These are phyloP conservation scores for Lepus townsendii DNA, from an alignment of 2,797 vertebrate species.

Conservation along the genomic window DNA sequence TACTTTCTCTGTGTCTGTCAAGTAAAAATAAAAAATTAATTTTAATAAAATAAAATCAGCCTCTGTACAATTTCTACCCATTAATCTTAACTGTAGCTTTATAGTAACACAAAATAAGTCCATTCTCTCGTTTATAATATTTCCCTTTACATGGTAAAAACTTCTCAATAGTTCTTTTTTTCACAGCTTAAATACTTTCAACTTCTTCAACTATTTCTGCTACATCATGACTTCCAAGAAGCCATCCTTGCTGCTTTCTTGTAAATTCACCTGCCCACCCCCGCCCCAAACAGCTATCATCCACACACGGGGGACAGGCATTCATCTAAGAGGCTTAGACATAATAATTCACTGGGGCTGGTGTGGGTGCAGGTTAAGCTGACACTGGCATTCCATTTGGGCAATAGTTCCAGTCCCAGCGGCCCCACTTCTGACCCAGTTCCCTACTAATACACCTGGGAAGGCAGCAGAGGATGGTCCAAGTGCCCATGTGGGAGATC, in stretches of 20 bases:
- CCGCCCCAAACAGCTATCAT: background rate
- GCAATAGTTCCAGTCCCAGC: too few species aligned
- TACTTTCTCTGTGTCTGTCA: too few species aligned
- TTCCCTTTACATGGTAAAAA: background rate
- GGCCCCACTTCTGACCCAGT: too few species aligned
- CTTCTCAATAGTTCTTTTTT: background rate
- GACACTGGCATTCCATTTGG: too few species aligned
- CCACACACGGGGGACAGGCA: background rate
- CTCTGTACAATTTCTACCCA: slow-evolving; percentile 38
- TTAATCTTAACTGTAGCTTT: background rate
- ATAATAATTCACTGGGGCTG: background rate
- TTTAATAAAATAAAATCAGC: slow-evolving; percentile 40
- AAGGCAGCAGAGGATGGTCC: too few species aligned
- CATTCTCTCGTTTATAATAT: background rate
- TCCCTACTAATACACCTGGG: too few species aligned
- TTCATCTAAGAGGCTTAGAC: background rate
- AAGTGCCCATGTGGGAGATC: too few species aligned
- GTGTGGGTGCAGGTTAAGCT: too few species aligned
- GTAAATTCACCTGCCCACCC: background rate
- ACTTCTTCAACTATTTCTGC: slow-evolving; percentile 7
- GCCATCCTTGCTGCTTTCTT: background rate
- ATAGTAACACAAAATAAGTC: slow-evolving; percentile 11
- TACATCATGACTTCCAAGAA: background rate
- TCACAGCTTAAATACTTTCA: slow-evolving; percentile 5
- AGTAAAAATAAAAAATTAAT: background rate